Base-by-base conservation (phyloP, 2,888 invertebrate species). In the Eumacrocentrus americanus region DNA sequence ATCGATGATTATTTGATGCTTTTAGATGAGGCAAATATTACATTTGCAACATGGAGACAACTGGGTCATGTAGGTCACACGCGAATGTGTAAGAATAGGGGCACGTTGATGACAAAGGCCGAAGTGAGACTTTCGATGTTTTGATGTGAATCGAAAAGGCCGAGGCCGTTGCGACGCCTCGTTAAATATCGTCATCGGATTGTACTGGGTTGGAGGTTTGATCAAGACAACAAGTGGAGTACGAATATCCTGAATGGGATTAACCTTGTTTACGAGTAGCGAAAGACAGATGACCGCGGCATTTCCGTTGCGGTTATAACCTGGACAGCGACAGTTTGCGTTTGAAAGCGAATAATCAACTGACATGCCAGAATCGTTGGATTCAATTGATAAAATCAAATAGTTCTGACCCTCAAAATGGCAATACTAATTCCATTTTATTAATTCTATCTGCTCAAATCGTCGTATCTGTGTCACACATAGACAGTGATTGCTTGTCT, bases 231-330 rank as follows among this genome's bases (percentile, higher is more conserved):
- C 29, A 29, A 46, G 44, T 12, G 25, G 25, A 20, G 54, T 50
- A 64, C 46, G 66, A 66, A 66, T 66, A 64, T 64, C 62, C 64
- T 58, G 62, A 50, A 40, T 60, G 62, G 57, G 58, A 66, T 67
- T 66, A 65, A 67, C 66, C 67, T 65, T 66, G 64, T 66, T 67
- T 66, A 62, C 62, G 53, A 55, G 42, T 22, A 53, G 63, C 61
- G 59, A 56, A 61, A 67, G 66, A 66, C 62, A 63, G 44, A 62
- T 63, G 63, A 53, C 60, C 60, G 55, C 60, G 55, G 61, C 53
- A 58, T 67, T 67, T 67, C 63, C 67, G 64, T 61, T 67, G 64
- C 67, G 63, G 64, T 48, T 54, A 7, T 16, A n/a, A n/a, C n/a
- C 37, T 11, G 18, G 7, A 11, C 3, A 12, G 16, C 12, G 12